Base-by-base conservation (phyloP, 2,888 invertebrate genomes). In the Orgyia antiqua region DNA sequence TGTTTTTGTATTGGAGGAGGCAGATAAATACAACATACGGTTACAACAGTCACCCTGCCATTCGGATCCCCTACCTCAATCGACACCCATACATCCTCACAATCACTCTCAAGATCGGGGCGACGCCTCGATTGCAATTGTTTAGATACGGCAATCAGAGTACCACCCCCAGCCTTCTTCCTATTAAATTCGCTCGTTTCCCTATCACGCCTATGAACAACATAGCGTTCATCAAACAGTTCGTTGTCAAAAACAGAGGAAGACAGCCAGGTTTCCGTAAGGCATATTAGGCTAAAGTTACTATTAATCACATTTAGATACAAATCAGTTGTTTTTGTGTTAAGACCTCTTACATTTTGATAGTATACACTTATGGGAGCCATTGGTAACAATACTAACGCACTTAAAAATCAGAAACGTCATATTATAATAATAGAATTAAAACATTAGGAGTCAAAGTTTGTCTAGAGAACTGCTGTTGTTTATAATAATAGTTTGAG, bases 31-130 rank as follows among this genome's bases (percentile, higher is more conserved):
- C n/a, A n/a, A n/a, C n/a, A n/a, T n/a, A n/a, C n/a, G n/a, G n/a
- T n/a, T n/a, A n/a, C n/a, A n/a, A n/a, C n/a, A n/a, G n/a, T n/a
- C n/a, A n/a, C n/a, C n/a, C n/a, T n/a, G n/a, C n/a, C n/a, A n/a
- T n/a, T n/a, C n/a, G n/a, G n/a, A n/a, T n/a, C n/a, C n/a, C n/a
- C n/a, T n/a, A n/a, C n/a, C n/a, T n/a, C n/a, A n/a, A n/a, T n/a
- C n/a, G n/a, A n/a, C n/a, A n/a, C n/a, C n/a, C 35, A 36, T 3
- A 35, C 3, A 12, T 31, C 31, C 5, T 36, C 28, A 9, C 31
- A 25, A 4, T 10, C 13, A 10, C 24, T 24, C 7, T 36, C 25
- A 27, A 31, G 31, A 17, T n/a, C 15, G 12, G 1, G 5, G 13
- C 10, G 10, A 13, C 33, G 13, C 3, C 3, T 20, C n/a, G 26